These are phyloP conservation scores for Mystacides longicornis DNA, from an alignment of 2,888 invertebrate genomes.

Conservation along the genomic window DNA sequence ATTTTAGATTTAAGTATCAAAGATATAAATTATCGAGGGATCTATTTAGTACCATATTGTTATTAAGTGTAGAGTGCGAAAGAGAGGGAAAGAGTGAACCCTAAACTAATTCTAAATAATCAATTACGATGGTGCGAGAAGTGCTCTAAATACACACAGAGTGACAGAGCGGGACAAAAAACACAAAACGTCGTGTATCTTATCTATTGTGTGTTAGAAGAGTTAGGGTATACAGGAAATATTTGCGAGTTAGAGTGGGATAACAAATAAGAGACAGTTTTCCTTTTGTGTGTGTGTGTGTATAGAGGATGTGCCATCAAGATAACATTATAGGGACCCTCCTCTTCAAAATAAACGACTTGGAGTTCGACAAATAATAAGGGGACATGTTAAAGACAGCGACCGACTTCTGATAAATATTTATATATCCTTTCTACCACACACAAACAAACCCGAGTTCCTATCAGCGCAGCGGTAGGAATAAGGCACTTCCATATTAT, in stretches of 20 bases:
- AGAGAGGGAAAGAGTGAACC: no score
- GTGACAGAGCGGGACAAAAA: slow-evolving; percentile 10
- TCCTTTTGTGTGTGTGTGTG: neutral
- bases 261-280: neutral
- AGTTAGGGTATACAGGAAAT: no score
- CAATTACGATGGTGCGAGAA: neutral
- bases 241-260: slow-evolving; percentile 1
- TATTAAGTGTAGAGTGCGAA: no score
- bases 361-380: slow-evolving; percentile 18
- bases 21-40: slow-evolving; percentile 1
- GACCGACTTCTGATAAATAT: neutral
- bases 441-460: no score
- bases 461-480: neutral
- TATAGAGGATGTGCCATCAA: slow-evolving; percentile 14
- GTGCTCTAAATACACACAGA: neutral
- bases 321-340: slow-evolving; percentile 15
- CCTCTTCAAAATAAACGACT: slow-evolving; percentile 17
- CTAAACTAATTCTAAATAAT: slow-evolving; percentile 1
- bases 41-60: neutral
- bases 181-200: slow-evolving; percentile 2
- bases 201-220: no score
- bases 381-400: slow-evolving; percentile 4
- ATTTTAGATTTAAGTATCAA: neutral
- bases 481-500: neutral
- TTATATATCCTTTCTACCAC: no score